Evolutionary conservation across 2,888 invertebrate species (phyloP), one percentile per base, ranked within the genome.

Genomic region (Cephus spinipes): DNA sequence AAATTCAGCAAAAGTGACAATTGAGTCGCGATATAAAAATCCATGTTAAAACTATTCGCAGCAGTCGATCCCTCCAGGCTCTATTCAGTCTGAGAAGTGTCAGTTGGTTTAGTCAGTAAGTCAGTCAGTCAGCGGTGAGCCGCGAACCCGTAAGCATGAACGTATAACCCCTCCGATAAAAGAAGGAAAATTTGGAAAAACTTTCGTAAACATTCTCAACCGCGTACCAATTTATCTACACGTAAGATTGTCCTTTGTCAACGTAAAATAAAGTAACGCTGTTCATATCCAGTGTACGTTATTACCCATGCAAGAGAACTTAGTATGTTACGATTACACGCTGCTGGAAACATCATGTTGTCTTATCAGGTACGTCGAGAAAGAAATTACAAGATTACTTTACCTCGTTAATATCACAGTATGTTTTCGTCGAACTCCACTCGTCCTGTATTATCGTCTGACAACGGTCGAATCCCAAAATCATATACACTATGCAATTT

Each of bases 51-150:
- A 30, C 71, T 32, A 15, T 30, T 11, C 11, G 12, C 71, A 12
- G 71, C 11, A 32, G 30, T 12, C 32, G 71, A 69, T 69, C 71
- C 71, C 71, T 69, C 71, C 30, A 69, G 71, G 71, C 71, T 30
- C 15, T 40, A 15, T 40, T 40, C 15, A 40, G 31, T 12, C 31
- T 69, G 30, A 11, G 32, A 69, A 69, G 71, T 69, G 71, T 69
- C 71, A 69, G 71, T 40, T 40, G 15, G 23, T 40, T 40, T 23
- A 40, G 40, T 40, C 15, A 40, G 36, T 40, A 40, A 40, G 36
- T 69, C 69, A 69, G 69, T 69, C 71, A 69, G 71, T 69, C 32
- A 15, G 31, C 71, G 71, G 71, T 32, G 71, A 69, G 71, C 71
- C 71, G 71, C 71, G 71, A 69, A 32, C 30, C 71, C 71, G 71